Percentiles rank a stretch among this genome's conserved stretches.
Evolutionary conservation across 2,888 invertebrate genomes (phyloP).

Genomic region (Troilus luridus): DNA sequence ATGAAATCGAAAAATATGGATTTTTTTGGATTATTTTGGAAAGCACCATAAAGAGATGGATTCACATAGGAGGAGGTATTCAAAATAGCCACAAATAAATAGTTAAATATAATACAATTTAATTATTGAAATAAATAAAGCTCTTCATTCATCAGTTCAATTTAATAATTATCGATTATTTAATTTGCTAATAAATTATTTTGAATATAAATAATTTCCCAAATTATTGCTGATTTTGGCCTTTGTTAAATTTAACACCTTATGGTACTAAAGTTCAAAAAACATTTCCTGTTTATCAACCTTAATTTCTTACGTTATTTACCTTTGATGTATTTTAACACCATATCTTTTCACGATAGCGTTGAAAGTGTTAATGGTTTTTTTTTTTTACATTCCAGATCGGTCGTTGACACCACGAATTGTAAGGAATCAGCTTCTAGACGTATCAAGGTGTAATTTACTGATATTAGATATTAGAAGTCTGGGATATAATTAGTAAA

Average conservation of each 20-base stretch:
- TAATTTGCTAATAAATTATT: no score
- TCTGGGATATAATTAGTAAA: neutral
- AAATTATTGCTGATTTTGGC: no score
- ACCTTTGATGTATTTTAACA: neutral
- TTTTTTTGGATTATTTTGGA: no score
- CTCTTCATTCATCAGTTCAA: no score
- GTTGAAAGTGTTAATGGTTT: neutral
- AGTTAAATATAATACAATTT: no score
- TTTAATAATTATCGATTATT: no score
- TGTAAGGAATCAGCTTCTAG: neutral
- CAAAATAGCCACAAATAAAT: no score
- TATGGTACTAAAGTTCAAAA: neutral
- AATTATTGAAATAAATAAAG: no score
- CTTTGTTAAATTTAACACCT: neutral
- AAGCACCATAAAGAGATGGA: no score
- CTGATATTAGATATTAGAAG: neutral
- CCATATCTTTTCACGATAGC: neutral
- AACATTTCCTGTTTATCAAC: neutral
- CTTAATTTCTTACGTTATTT: neutral
- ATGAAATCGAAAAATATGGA: no score
- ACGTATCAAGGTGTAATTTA: neutral
- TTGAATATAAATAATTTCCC: no score
- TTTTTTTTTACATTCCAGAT: neutral
- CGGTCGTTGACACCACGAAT: neutral
- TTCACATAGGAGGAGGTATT: no score